These are phyloP conservation scores for Neocrepidodera transversa DNA, from an alignment of 2,888 invertebrate genomes.

Conservation along the genomic window DNA sequence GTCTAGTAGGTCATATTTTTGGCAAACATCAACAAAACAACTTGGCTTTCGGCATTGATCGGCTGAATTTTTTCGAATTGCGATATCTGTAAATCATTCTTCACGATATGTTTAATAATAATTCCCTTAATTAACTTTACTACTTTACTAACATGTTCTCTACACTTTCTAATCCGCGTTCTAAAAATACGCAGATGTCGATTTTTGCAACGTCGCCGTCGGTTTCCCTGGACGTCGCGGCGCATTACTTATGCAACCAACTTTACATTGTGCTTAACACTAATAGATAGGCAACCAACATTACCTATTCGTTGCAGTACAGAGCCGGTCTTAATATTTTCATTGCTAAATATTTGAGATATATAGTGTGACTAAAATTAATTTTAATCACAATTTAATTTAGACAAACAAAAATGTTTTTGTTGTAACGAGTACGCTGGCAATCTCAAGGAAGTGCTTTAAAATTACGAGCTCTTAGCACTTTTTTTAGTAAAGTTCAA, in stretches of 20 bases:
- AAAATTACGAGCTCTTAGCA: too few relatives aligned
- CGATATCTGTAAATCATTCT: constrained; percentile 3
- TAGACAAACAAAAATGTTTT: too few relatives aligned
- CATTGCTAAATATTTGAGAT: too few relatives aligned
- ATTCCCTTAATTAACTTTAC: constrained; percentile 15
- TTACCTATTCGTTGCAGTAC: not conserved
- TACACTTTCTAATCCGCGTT: constrained; percentile 20
- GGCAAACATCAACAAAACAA: constrained; percentile 17
- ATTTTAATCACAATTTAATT: too few relatives aligned
- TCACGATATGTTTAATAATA: constrained; percentile 13
- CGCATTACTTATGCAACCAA: constrained; percentile 13
- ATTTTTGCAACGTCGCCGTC: constrained; percentile 15
- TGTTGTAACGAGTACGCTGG: too few relatives aligned
- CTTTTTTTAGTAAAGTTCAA: too few relatives aligned
- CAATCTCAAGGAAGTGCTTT: too few relatives aligned
- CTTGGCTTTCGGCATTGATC: constrained; percentile 1
- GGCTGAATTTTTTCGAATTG: constrained; percentile 11
- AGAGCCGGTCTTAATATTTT: too few relatives aligned
- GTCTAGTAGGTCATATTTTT: constrained; percentile 23
- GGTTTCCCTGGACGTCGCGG: constrained; percentile 8
- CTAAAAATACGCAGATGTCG: constrained; percentile 26
- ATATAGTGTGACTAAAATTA: too few relatives aligned
- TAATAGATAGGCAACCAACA: constrained; percentile 4
- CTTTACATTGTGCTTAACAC: not conserved
- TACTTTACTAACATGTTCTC: constrained; percentile 22